Conservation (phyloP, 2,888 invertebrate genomes). For the Strigamia transsilvanica region DNA sequence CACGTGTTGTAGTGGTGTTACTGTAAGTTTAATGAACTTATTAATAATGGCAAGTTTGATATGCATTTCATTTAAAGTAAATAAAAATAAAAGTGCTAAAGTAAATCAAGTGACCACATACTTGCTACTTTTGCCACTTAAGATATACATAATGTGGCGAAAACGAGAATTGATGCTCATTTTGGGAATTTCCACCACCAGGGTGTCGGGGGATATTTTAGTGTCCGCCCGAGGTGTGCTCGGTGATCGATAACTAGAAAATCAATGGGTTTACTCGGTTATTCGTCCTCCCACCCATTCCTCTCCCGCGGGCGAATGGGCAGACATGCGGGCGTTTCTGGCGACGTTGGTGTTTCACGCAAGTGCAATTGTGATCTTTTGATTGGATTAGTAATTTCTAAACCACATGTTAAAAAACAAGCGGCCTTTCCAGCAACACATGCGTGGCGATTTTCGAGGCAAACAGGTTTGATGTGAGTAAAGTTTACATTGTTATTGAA, state of each 20-base stretch:
- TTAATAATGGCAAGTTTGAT: neutral
- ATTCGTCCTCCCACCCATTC: constrained; percentile 31
- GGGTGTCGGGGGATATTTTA: constrained; percentile 42
- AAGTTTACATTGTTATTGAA: neutral
- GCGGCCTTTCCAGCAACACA: constrained; percentile 17
- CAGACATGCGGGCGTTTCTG: constrained; percentile 42
- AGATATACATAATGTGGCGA: neutral
- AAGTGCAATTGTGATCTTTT: constrained; percentile 10
- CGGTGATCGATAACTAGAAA: constrained; percentile 43
- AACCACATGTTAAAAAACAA: neutral
- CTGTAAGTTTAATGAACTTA: constrained; percentile 16
- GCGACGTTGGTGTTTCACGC: constrained; percentile 12
- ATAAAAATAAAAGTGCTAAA: neutral
- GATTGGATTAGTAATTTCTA: constrained; percentile 42
- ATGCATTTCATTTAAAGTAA: neutral
- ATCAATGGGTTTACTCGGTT: constrained; percentile 35
- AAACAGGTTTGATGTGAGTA: constrained; percentile 19
- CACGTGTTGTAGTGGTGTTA: constrained; percentile 1
- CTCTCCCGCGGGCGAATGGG: constrained; percentile 44
- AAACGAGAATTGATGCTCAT: constrained; percentile 26
- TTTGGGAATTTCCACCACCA: constrained; percentile 48
- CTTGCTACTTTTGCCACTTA: neutral
- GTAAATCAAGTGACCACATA: neutral
- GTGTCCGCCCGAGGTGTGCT: constrained; percentile 38
- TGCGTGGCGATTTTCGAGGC: neutral